These are phyloP conservation scores for Trogon surrucura DNA, from an alignment of 2,113 vertebrate genomes.

Conservation along the genomic window DNA sequence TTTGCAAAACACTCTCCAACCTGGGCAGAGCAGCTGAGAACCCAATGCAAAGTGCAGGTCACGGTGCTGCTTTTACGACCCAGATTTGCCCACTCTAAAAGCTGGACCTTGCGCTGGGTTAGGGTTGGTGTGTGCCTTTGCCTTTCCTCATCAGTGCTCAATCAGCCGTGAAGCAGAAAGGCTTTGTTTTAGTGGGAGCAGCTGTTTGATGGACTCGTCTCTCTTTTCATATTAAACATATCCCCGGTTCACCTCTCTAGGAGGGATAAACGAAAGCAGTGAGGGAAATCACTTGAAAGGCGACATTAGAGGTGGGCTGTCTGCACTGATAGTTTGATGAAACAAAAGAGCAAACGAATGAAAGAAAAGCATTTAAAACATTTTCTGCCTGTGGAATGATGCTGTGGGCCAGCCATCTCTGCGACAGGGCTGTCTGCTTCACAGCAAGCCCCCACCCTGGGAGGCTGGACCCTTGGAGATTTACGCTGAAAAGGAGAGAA, in stretches of 20 bases:
- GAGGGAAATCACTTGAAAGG: slow-evolving; percentile 48
- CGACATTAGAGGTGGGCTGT: background rate
- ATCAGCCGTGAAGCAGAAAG: slow-evolving; percentile 36
- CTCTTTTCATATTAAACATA: slow-evolving; percentile 37
- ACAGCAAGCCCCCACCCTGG: accelerated
- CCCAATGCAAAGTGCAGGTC: accelerated
- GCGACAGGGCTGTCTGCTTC: background rate
- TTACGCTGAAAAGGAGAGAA: background rate
- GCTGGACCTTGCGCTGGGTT: background rate
- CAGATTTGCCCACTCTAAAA: background rate
- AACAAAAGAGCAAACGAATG: background rate
- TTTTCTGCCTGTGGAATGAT: background rate
- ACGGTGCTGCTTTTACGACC: background rate
- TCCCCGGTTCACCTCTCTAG: slow-evolving; percentile 1
- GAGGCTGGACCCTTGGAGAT: background rate
- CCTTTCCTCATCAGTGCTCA: slow-evolving; percentile 19
- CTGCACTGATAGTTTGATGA: background rate
- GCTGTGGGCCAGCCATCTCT: background rate
- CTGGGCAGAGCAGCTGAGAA: background rate
- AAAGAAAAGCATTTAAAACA: background rate
- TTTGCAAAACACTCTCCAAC: background rate
- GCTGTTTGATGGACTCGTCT: slow-evolving; percentile 32
- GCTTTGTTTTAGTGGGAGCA: slow-evolving; percentile 57
- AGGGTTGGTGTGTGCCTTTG: background rate
- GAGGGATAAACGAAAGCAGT: background rate